These are phyloP conservation scores for Aproaerema taeniolella DNA, from an alignment of 2,888 invertebrate genomes.

Conservation along the genomic window DNA sequence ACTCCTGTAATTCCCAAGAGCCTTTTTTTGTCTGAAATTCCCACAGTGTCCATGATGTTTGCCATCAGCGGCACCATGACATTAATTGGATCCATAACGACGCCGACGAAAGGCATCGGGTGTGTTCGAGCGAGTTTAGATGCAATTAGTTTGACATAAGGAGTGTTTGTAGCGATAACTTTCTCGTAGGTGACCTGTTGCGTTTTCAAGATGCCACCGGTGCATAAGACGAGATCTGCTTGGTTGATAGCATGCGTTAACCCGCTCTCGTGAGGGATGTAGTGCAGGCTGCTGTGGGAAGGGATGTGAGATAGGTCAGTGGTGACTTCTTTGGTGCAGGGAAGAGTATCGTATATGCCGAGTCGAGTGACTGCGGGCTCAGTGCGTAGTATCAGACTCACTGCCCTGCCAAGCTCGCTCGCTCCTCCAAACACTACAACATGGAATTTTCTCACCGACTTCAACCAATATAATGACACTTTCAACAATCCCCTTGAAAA, in stretches of 20 bases:
- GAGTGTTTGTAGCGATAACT: conserved; percentile 71
- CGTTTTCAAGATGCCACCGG: conserved; percentile 79
- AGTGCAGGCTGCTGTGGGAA: conserved; percentile 39
- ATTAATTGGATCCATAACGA: conserved; percentile 66
- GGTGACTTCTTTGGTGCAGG: conserved; percentile 52
- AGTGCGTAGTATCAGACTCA: conserved; percentile 77
- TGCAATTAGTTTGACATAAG: conserved; percentile 48
- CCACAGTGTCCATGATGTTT: conserved; percentile 49
- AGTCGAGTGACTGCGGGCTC: conserved; percentile 76
- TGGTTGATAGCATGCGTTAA: conserved; percentile 45
- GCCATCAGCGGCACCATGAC: conserved; percentile 61
- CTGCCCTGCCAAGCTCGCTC: conserved; percentile 71
- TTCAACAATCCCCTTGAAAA: not conserved
- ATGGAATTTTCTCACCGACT: conserved; percentile 33
- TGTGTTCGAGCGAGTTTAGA: conserved; percentile 36
- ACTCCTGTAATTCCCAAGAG: conserved; percentile 86
- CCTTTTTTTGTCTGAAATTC: conserved; percentile 77
- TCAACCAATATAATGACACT: not conserved
- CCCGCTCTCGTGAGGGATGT: conserved; percentile 41
- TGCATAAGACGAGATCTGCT: conserved; percentile 80
- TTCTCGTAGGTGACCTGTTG: conserved; percentile 79
- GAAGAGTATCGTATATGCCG: conserved; percentile 72
- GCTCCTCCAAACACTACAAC: conserved; percentile 59
- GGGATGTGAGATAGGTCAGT: conserved; percentile 68
- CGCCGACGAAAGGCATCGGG: conserved; percentile 56